Evolutionary conservation across 2,888 invertebrate species (phyloP), one percentile per base, ranked within the genome.

Genomic region (Unio delphinus): DNA sequence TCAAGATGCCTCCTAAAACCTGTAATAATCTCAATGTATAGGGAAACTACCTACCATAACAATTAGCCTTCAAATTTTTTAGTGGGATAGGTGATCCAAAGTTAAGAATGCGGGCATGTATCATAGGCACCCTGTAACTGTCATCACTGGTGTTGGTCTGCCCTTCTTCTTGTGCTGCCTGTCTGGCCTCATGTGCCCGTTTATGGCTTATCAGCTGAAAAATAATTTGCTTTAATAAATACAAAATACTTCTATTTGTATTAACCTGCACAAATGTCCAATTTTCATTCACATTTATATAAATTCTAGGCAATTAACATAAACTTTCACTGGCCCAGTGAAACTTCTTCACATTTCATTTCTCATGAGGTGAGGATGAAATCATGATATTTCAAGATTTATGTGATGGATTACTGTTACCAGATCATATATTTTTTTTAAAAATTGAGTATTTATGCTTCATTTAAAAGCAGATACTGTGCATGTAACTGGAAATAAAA

Each of bases 31-130:
- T 45, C 8, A 45, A 7, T 45, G 11, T 45, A 45, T 7, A 1
- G 34, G 11, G 1, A 15, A 45, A 63, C 58, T 57, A 68, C 63
- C 64, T 72, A 89, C 89, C 89, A 82, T 89, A 89, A 74, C 83
- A 89, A 69, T 87, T 87, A 30, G 89, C 89, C 72, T 88, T 89
- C 26, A 89, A 81, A 64, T 82, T 83, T 76, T 87, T 89, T 58
- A 89, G 78, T 34, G 93, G 92, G 61, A 94, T 91, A 3, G 94
- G 90, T 55, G 94, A 93, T 74, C 93, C 92, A 88, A 93, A 94
- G 88, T 93, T 93, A 20, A 91, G 84, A 64, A 94, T 89, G 83
- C 94, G 91, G 1, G 93, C 92, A 80, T 92, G 90, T 72, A 94
- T 91, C 65, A 90, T 83, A 2, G 91, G 91, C 15, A 92, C 80